Conservation (phyloP, 2,113 vertebrate species). For the Emydocephalus ijimae region DNA sequence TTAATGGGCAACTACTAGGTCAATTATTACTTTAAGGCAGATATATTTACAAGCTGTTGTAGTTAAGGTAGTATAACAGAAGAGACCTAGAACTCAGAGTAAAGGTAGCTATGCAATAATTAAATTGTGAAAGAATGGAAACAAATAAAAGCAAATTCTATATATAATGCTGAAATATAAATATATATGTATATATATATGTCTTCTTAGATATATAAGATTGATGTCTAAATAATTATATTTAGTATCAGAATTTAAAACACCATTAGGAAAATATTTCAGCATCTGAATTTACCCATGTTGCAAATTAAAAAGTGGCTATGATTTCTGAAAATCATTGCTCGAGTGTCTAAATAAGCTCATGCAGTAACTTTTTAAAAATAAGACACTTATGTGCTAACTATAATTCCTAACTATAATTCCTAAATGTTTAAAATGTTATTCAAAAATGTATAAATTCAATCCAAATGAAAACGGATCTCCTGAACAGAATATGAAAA, state of each 20-base stretch:
- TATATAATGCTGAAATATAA: background rate
- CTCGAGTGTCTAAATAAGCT: background rate
- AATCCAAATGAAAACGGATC: background rate
- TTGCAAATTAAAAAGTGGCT: background rate
- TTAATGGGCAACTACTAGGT: background rate
- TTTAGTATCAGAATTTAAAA: background rate
- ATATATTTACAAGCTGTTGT: background rate
- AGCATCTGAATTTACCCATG: background rate
- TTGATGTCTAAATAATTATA: background rate
- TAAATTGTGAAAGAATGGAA: background rate
- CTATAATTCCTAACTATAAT: background rate
- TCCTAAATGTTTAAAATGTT: background rate
- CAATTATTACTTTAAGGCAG: background rate
- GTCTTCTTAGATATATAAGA: background rate
- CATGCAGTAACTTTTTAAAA: background rate
- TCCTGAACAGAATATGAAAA: background rate
- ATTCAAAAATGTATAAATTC: background rate
- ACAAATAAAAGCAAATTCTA: background rate
- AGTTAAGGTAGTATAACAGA: background rate
- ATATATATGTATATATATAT: background rate
- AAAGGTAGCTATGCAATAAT: background rate
- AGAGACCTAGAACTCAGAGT: background rate
- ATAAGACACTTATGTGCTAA: background rate
- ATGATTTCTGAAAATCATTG: background rate
- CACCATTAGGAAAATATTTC: background rate